These are phyloP conservation scores for Astreopora myriophthalma DNA, from an alignment of 64 coral and sea anemone genomes.

Conservation along the genomic window DNA sequence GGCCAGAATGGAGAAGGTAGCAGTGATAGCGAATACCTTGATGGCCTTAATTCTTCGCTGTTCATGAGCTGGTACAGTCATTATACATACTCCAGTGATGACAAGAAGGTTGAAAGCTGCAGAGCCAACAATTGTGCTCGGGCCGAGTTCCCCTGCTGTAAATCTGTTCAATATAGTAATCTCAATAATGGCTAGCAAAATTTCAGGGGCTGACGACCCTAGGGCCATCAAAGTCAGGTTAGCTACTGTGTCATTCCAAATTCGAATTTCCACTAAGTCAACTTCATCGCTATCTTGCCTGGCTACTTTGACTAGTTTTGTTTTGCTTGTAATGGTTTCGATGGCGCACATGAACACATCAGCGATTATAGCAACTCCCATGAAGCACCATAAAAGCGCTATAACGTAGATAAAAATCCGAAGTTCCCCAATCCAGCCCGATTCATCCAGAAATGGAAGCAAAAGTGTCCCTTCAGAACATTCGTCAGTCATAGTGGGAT, in stretches of 20 bases:
- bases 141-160: conserved; percentile 83
- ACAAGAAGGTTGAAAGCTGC: conserved; percentile 94
- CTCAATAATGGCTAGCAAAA: conserved; percentile 94
- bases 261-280: conserved; percentile 83
- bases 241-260: conserved; percentile 98
- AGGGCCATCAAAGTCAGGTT: conserved; percentile 97
- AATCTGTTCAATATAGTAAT: conserved; percentile 80
- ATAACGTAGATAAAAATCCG: conserved; percentile 81
- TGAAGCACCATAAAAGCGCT: conserved; percentile 94
- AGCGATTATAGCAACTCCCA: conserved; percentile 93
- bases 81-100: conserved; percentile 91
- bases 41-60: conserved; percentile 83
- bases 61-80: conserved; percentile 77
- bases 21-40: conserved; percentile 95
- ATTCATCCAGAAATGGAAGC: conserved; percentile 88
- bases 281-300: conserved; percentile 78
- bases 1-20: conserved; percentile 74
- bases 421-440: conserved; percentile 75
- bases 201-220: conserved; percentile 95
- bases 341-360: conserved; percentile 99
- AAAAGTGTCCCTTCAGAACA: conserved; percentile 86
- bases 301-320: conserved; percentile 85
- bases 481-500: conserved; percentile 15
- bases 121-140: conserved; percentile 98
- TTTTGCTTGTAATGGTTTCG: conserved; percentile 99